Evolutionary conservation across 2,888 invertebrate genomes (phyloP).

Genomic region (Mellilla xanthometata): DNA sequence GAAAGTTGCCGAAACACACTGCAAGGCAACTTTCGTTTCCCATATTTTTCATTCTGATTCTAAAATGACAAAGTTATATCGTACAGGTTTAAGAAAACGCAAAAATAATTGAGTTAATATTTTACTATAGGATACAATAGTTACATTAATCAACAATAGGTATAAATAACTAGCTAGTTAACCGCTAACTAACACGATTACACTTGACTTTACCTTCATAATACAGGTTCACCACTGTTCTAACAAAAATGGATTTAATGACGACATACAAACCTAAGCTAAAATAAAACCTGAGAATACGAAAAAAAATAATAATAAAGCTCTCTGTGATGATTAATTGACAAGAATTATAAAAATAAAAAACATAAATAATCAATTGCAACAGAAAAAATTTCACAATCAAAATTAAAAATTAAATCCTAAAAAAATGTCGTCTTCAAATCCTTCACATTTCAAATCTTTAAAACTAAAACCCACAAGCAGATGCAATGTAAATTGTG

Average conservation of each 20-base stretch:
- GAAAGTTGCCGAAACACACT: too few species aligned
- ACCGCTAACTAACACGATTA: conserved; percentile 50
- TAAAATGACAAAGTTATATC: background rate
- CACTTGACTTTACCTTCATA: conserved; percentile 31
- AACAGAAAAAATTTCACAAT: too few species aligned
- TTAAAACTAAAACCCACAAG: conserved; percentile 10
- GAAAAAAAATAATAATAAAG: too few species aligned
- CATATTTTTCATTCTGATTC: background rate
- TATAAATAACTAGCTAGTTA: conserved; percentile 67
- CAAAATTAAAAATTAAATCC: background rate
- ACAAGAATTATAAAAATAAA: too few species aligned
- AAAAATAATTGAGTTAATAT: conserved; percentile 53
- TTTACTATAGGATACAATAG: conserved; percentile 78
- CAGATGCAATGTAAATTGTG: conserved; percentile 11
- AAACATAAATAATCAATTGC: too few species aligned
- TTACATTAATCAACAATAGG: conserved; percentile 77
- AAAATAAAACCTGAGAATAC: too few species aligned
- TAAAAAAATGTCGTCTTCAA: conserved; percentile 5
- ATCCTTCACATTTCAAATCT: background rate
- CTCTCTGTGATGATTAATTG: too few species aligned
- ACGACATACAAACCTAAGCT: conserved; percentile 15
- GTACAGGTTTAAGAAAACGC: conserved; percentile 1
- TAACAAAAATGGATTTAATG: background rate
- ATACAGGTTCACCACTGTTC: conserved; percentile 13
- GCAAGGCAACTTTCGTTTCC: too few species aligned